Percentiles rank a stretch among this genome's conserved stretches.
Conservation (phyloP, 2,888 invertebrate species). For the Melipona beecheii region DNA sequence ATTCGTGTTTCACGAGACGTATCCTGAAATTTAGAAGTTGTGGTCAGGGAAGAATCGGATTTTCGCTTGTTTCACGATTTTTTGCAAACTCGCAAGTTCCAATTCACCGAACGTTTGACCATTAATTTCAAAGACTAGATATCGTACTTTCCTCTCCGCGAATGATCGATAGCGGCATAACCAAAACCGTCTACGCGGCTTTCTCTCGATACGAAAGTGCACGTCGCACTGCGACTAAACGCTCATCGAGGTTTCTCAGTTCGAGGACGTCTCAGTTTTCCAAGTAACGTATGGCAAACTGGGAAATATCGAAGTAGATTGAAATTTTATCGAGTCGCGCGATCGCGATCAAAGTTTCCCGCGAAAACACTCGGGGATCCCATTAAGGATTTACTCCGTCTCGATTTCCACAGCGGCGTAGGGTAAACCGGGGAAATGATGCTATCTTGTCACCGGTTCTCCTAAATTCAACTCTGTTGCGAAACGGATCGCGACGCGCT, state of each 20-base stretch:
- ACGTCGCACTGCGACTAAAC: not conserved
- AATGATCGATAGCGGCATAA: not conserved
- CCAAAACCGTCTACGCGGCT: not conserved
- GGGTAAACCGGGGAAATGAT: not conserved
- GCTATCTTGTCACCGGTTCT: not conserved
- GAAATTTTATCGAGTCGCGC: not conserved
- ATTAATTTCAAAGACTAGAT: not conserved
- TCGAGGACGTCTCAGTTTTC: too few relatives aligned
- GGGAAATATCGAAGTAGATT: too few relatives aligned
- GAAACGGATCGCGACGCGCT: not conserved
- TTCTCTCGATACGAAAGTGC: not conserved
- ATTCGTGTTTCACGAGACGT: not conserved
- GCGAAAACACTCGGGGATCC: not conserved
- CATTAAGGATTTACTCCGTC: not conserved
- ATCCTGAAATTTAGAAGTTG: not conserved
- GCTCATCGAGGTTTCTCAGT: slow-evolving; percentile 19
- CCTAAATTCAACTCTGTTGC: not conserved
- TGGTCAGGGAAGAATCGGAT: not conserved
- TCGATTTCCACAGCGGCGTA: not conserved
- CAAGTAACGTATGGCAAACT: too few relatives aligned
- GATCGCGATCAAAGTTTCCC: not conserved
- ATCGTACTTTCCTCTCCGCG: not conserved
- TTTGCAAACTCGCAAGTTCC: too few relatives aligned
- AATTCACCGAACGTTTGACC: not conserved
- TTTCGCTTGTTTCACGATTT: too few relatives aligned